Evolutionary conservation across 2,888 invertebrate species (phyloP), one percentile per base, ranked within the genome.

Genomic region (Homarus gammarus): DNA sequence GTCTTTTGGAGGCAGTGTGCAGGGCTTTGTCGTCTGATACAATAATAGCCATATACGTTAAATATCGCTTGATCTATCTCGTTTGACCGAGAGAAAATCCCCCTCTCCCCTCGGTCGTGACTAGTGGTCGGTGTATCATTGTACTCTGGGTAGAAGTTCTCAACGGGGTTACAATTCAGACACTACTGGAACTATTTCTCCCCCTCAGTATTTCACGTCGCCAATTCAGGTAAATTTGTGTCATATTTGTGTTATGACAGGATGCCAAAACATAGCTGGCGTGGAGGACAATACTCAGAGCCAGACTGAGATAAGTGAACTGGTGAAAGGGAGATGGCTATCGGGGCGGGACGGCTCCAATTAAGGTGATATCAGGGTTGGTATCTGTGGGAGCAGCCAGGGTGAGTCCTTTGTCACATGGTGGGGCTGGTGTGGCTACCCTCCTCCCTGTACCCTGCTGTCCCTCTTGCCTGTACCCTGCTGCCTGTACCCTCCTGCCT

Each of bases 11-110:
- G n/a, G 75, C 38, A 18, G 68, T 31, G 61, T 40, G 40, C 18
- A 27, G 8, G n/a, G 27, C 75, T n/a, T 87, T 72, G 56, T 82
- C 40, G 49, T 56, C 33, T 87, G 87, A 87, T 87, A 87, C 87
- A 82, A 87, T 87, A 87, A 87, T 87, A 87, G 87, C 82, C 81
- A 81, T 87, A 87, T 87, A 87, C 82, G 87, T 87, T 87, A 82
- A 82, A 82, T 87, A 87, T 87, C 87, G 81, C 87, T 75, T 61
- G 75, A 81, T 87, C 81, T 81, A 72, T 87, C 87, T 73, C 82
- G 81, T 72, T 87, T 81, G 68, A 15, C 49, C 49, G 33, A n/a
- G 56, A 6, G 33, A 33, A 64, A 85, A 33, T 31, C 38, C 31
- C 22, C 31, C 44, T 36, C 31, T 51, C 81, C 31, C 31, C 49